phyloP scores from a whole-genome alignment of 2,888 invertebrate genomes.

The Luperina nickerlii region DNA sequence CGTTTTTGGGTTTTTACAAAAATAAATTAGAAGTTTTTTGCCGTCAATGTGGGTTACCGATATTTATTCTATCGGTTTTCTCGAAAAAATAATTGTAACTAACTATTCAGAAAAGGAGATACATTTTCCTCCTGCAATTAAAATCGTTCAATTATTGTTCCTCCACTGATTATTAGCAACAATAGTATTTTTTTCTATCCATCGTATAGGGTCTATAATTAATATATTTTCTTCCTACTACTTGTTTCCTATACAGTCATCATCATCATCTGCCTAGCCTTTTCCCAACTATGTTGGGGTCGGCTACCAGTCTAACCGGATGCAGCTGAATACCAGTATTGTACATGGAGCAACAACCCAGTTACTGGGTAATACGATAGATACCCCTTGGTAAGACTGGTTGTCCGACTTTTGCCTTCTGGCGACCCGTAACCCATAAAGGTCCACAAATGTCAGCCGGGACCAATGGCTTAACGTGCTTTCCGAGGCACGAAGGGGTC shows the following conservation, averaged over 20 bases:
- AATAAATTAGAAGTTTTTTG: background rate
- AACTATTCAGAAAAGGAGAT: background rate
- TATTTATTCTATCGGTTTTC: background rate
- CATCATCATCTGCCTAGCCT: too few relatives aligned
- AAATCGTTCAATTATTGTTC: background rate
- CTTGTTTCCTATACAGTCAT: background rate
- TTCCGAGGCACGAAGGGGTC: too few relatives aligned
- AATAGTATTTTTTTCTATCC: background rate
- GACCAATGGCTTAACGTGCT: too few relatives aligned
- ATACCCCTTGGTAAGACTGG: too few relatives aligned
- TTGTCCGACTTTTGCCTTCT: too few relatives aligned
- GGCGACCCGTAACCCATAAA: too few relatives aligned
- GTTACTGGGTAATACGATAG: too few relatives aligned
- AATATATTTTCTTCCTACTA: background rate
- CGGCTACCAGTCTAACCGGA: too few relatives aligned
- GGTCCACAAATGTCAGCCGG: too few relatives aligned
- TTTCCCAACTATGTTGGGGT: too few relatives aligned
- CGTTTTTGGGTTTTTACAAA: background rate
- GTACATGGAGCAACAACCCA: too few relatives aligned
- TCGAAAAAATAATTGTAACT: background rate
- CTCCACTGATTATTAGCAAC: background rate
- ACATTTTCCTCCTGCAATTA: conserved; percentile 6
- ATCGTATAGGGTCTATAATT: background rate
- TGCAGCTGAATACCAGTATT: too few relatives aligned
- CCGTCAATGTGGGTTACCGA: background rate